Evolutionary conservation across 2,113 vertebrate species (phyloP).

Genomic region (Neodon shergylaensis): DNA sequence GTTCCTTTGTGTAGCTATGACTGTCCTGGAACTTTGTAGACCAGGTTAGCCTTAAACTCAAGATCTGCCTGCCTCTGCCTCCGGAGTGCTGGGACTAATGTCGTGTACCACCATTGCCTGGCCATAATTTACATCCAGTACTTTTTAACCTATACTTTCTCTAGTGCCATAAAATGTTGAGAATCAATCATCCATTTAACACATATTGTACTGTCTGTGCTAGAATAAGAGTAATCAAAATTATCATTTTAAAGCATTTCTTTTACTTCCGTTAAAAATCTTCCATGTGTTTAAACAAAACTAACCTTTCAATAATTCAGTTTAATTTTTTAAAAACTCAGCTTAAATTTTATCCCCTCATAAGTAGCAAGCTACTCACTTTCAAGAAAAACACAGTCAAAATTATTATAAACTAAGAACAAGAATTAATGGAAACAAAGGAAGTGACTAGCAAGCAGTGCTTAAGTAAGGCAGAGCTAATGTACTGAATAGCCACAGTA

Average conservation of each 20-base stretch:
- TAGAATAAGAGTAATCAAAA: slow-evolving; percentile 5
- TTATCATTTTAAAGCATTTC: not conserved
- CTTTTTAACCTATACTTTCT: slow-evolving; percentile 34
- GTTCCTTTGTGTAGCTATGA: not conserved
- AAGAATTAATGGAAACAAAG: slow-evolving; percentile 22
- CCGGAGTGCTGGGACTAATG: not conserved
- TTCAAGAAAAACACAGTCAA: slow-evolving; percentile 42
- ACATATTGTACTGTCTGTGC: not conserved
- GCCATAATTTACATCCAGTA: not conserved
- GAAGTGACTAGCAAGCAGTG: not conserved
- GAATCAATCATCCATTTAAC: slow-evolving; percentile 21
- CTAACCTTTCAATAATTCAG: slow-evolving; percentile 2
- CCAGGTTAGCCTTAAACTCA: not conserved
- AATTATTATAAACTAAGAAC: slow-evolving; percentile 37
- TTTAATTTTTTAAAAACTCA: slow-evolving; percentile 47
- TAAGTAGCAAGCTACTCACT: slow-evolving; percentile 37
- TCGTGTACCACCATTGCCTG: not conserved
- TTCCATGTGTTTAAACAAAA: slow-evolving; percentile 46
- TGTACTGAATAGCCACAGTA: not conserved
- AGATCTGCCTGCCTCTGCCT: not conserved
- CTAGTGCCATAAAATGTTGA: not conserved
- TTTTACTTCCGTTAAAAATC: not conserved
- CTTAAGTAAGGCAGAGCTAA: not conserved
- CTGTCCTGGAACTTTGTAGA: not conserved
- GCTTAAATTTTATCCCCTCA: slow-evolving; percentile 36